These are phyloP conservation scores for Aphelocoma coerulescens DNA, from an alignment of 2,113 vertebrate species.

Conservation along the genomic window DNA sequence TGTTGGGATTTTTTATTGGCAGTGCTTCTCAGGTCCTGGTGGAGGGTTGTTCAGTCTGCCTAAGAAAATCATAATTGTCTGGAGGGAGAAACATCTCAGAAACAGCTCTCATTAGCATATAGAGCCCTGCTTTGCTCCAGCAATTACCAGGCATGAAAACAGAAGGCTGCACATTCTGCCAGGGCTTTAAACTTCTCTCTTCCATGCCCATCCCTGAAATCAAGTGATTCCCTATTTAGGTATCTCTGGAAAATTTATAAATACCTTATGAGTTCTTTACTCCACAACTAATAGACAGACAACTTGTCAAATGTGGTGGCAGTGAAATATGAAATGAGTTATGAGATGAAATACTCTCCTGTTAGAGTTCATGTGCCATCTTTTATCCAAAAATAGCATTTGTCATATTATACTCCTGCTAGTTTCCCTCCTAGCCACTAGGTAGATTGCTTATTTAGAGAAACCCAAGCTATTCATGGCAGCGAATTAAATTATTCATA, in stretches of 20 bases:
- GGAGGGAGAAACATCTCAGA: not conserved
- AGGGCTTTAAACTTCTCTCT: slow-evolving; percentile 4
- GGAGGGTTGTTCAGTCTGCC: not conserved
- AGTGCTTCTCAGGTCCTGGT: not conserved
- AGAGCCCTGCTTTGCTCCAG: not conserved
- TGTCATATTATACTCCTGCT: not conserved
- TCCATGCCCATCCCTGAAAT: not conserved
- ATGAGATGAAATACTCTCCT: not conserved
- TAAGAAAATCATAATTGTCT: not conserved
- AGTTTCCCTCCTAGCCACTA: not conserved
- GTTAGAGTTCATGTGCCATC: not conserved
- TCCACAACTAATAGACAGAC: not conserved
- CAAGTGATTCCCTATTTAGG: not conserved
- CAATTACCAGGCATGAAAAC: not conserved
- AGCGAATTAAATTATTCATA: slow-evolving; percentile 60
- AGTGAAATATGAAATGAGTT: not conserved
- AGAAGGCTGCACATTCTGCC: not conserved
- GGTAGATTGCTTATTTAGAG: slow-evolving; percentile 34
- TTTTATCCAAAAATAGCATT: slow-evolving; percentile 21
- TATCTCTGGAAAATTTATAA: not conserved
- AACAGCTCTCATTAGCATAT: not conserved
- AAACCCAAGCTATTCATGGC: slow-evolving; percentile 22
- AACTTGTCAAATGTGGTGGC: not conserved
- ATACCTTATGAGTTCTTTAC: not conserved
- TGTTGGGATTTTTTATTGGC: not conserved